Conservation (phyloP, 2,113 vertebrate genomes). For the Corvus hawaiiensis region DNA sequence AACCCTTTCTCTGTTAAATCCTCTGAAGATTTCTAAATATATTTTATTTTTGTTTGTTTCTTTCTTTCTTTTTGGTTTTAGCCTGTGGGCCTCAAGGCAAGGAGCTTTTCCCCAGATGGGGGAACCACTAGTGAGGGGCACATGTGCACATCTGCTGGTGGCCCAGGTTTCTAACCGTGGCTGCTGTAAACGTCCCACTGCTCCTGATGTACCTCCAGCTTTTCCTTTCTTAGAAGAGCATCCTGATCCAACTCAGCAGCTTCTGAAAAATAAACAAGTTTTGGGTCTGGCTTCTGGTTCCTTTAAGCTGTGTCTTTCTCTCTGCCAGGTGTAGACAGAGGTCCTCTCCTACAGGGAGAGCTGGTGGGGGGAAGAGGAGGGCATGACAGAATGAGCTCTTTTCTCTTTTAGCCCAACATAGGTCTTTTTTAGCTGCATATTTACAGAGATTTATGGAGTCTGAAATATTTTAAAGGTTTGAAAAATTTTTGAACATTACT, state of each 20-base stretch:
- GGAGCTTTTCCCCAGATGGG: background rate
- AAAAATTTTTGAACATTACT: background rate
- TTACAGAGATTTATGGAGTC: background rate
- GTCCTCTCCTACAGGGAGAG: background rate
- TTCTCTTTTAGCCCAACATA: background rate
- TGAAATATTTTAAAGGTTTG: background rate
- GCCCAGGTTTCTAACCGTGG: background rate
- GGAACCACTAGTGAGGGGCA: fast-evolving
- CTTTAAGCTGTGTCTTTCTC: background rate
- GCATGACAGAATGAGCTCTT: background rate
- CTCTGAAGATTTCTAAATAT: background rate
- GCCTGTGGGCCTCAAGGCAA: background rate
- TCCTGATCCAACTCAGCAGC: background rate
- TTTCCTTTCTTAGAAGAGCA: background rate
- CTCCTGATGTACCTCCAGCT: background rate
- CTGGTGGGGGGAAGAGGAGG: background rate
- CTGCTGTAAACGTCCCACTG: background rate
- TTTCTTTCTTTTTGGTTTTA: background rate
- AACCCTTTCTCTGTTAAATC: background rate
- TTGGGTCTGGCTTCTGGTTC: background rate
- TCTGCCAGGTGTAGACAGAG: background rate
- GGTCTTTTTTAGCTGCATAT: background rate
- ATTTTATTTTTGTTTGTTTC: background rate
- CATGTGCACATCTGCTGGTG: background rate
- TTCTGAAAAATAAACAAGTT: background rate